Evolutionary conservation across 2,113 vertebrate species (phyloP).

Genomic region (crab-eating macaque (Macaca fascicularis)): DNA sequence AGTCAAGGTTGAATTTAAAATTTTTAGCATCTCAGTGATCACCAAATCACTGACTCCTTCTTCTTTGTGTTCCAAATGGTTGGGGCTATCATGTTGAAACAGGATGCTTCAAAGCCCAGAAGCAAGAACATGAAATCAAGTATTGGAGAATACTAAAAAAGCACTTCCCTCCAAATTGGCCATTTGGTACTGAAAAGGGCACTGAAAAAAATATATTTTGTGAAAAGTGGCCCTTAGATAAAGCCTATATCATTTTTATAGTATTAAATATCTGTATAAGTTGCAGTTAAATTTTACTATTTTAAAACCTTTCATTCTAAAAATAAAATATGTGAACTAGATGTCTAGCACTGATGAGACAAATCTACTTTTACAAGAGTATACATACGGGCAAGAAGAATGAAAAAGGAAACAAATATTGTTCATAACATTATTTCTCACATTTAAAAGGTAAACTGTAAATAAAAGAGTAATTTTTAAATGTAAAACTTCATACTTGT

Average conservation of each 20-base stretch:
- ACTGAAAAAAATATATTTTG: neutral
- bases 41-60: neutral
- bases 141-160: neutral
- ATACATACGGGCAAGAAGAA: constrained; percentile 18
- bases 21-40: neutral
- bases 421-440: constrained; percentile 44
- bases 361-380: constrained; percentile 21
- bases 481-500: constrained; percentile 7
- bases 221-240: neutral
- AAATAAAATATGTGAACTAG: constrained; percentile 57
- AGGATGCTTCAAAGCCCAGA: neutral
- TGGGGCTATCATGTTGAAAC: neutral
- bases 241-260: neutral
- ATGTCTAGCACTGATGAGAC: constrained; percentile 42
- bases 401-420: constrained; percentile 37
- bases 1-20: constrained; percentile 25
- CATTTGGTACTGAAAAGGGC: neutral
- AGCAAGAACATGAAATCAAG: constrained; percentile 24
- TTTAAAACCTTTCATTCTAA: constrained; percentile 43
- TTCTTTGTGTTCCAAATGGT: neutral
- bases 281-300: constrained; percentile 36
- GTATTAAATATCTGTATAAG: constrained; percentile 36
- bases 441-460: constrained; percentile 33
- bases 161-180: neutral
- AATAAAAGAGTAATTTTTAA: constrained; percentile 42